Conservation (phyloP, 1,140 invertebrate genomes). For the Halyomorpha halys region DNA sequence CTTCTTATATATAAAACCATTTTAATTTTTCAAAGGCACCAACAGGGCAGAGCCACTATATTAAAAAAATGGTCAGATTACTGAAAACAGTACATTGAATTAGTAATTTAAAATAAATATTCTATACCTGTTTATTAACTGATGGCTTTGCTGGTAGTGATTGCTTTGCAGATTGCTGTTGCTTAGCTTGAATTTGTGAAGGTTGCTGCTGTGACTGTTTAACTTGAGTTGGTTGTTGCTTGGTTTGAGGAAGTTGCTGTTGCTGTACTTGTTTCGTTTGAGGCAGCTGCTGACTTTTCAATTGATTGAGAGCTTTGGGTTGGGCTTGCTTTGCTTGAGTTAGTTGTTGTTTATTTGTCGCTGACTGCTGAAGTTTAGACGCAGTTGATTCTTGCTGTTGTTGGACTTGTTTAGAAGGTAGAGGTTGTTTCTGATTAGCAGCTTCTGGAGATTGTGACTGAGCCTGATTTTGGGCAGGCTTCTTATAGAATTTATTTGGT, state of each 20-base stretch:
- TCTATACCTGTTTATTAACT: not conserved
- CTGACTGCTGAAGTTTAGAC: not conserved
- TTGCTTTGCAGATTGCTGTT: not conserved
- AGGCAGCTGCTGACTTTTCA: not conserved
- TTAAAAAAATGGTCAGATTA: too few relatives aligned
- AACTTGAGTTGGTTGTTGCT: not conserved
- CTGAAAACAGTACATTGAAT: too few relatives aligned
- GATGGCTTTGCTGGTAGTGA: not conserved
- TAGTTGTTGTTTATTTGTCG: not conserved
- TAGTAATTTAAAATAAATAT: too few relatives aligned
- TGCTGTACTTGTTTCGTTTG: not conserved
- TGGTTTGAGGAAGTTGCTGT: not conserved
- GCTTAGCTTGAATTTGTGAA: not conserved
- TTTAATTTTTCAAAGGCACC: too few relatives aligned
- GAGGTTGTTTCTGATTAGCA: not conserved
- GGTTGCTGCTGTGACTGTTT: not conserved
- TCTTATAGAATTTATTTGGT: too few relatives aligned
- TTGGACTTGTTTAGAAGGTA: not conserved
- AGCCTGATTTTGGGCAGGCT: too few relatives aligned
- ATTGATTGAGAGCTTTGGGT: constrained; percentile 1
- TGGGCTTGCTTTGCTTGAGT: not conserved
- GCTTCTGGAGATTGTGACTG: too few relatives aligned
- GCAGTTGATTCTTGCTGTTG: not conserved
- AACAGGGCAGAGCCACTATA: too few relatives aligned
- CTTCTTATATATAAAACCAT: too few relatives aligned